Evolutionary conservation across 2,888 invertebrate genomes (phyloP).

Genomic region (Uropetala carovei): DNA sequence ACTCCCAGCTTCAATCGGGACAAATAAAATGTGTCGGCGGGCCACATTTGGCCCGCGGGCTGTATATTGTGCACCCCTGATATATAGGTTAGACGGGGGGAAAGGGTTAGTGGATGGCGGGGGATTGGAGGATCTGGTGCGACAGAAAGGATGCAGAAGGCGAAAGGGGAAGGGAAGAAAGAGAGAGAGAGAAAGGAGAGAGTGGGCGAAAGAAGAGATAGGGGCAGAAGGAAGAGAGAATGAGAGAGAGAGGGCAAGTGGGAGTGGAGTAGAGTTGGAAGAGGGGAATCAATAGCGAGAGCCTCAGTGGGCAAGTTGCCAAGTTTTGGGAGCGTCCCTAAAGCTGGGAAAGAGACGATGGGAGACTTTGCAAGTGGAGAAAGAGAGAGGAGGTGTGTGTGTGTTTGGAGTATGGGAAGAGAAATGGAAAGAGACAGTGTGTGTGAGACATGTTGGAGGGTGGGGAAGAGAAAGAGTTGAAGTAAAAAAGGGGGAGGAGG

Average conservation of each 20-base stretch:
- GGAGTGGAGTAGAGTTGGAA: background rate
- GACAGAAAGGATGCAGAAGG: background rate
- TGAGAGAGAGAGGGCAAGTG: background rate
- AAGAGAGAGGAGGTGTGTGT: background rate
- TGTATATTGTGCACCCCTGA: no score
- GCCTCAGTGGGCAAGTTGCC: slow-evolving; percentile 13
- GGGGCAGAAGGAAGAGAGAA: background rate
- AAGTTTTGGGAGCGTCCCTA: background rate
- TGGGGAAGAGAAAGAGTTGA: no score
- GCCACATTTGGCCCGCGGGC: no score
- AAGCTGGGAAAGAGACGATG: background rate
- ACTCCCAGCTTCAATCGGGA: no score
- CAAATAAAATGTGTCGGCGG: no score
- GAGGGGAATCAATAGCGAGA: slow-evolving; percentile 12
- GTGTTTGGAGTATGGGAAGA: no score
- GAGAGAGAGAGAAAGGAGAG: background rate
- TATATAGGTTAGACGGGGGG: no score
- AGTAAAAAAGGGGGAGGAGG: no score
- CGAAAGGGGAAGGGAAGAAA: background rate
- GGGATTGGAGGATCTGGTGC: no score
- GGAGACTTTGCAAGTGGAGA: background rate
- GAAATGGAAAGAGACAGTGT: no score
- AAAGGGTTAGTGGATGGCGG: no score
- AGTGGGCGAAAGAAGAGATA: background rate
- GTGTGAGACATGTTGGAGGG: no score